Evolutionary conservation across 2,888 invertebrate species (phyloP), one percentile per base, ranked within the genome.

Genomic region (Norana najaformis): DNA sequence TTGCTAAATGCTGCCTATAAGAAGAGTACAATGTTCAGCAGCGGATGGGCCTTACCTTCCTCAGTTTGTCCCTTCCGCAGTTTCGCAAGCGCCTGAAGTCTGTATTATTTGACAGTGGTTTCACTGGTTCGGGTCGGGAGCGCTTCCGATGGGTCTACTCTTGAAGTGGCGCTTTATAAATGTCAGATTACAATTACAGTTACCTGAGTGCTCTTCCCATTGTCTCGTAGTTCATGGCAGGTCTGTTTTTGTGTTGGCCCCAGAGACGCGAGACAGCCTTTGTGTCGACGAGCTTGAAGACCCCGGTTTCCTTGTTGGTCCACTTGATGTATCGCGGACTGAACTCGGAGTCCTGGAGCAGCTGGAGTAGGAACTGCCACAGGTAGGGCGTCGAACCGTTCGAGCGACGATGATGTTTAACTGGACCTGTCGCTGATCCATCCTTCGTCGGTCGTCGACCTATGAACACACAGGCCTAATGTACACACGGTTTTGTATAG

Each of bases 181-280:
- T n/a, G n/a, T n/a, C n/a, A n/a, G n/a, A n/a, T n/a, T n/a, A n/a
- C n/a, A n/a, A n/a, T 34, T 89, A 36, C 20, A 39, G 18, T 6
- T 85, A 96, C 96, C 99, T 97, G 93, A 99, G 96, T 91, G 99
- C 99, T 92, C 99, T 96, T 82, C 99, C 99, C 99, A 99, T 99
- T 91, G 99, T 99, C 96, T 99, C 99, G 96, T 99, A 99, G 96
- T 99, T 99, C 99, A 99, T 99, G 95, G 99, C 99, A 5, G 99
- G 99, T 95, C 99, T 99, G 96, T 99, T 99, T 96, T 99, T 99
- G 96, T 99, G 99, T 95, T 98, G 96, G 90, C 99, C 99, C 99
- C 99, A 99, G 88, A 99, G 96, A 93, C 98, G 96, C 89, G 99
- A 99, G 90, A 99, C 99, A 83, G 99, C 99, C 95, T 99, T 99